These are phyloP conservation scores for Tinea semifulvella DNA, from an alignment of 2,888 invertebrate genomes.

Conservation along the genomic window DNA sequence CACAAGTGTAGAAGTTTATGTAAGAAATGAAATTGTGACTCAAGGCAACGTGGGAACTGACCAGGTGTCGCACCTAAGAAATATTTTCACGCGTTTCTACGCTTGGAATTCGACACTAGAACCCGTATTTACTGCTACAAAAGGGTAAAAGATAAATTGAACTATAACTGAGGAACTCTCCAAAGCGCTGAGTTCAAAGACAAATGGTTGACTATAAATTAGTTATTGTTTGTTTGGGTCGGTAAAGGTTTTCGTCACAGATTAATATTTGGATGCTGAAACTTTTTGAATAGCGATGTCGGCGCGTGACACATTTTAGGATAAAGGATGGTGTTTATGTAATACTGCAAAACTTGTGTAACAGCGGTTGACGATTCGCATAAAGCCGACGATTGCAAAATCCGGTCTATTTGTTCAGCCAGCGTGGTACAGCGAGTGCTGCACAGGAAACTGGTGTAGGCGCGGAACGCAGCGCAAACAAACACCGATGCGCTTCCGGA, in stretches of 20 bases:
- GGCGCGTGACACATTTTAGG: background rate
- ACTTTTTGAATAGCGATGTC: background rate
- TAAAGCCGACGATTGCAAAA: constrained; percentile 5
- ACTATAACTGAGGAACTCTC: constrained; percentile 25
- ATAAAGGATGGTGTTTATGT: background rate
- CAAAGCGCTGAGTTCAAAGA: constrained; percentile 10
- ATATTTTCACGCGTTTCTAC: constrained; percentile 30
- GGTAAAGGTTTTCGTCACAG: background rate
- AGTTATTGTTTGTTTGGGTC: constrained; percentile 6
- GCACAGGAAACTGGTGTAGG: constrained; percentile 45
- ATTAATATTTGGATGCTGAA: background rate
- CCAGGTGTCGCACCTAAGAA: constrained; percentile 37
- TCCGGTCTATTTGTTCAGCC: constrained; percentile 50
- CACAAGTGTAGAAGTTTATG: no score
- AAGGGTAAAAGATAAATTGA: constrained; percentile 36
- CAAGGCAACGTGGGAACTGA: constrained; percentile 40
- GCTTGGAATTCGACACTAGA: constrained; percentile 24
- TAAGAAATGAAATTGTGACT: constrained; percentile 34
- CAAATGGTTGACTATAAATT: constrained; percentile 11
- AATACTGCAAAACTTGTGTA: constrained; percentile 1
- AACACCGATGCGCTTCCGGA: constrained; percentile 43
- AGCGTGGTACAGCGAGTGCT: constrained; percentile 24
- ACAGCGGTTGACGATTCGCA: background rate
- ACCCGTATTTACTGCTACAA: constrained; percentile 24
- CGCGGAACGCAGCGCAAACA: constrained; percentile 44